phyloP scores from a whole-genome alignment of 2,888 invertebrate genomes.

The Chrysotoxum bicinctum region DNA sequence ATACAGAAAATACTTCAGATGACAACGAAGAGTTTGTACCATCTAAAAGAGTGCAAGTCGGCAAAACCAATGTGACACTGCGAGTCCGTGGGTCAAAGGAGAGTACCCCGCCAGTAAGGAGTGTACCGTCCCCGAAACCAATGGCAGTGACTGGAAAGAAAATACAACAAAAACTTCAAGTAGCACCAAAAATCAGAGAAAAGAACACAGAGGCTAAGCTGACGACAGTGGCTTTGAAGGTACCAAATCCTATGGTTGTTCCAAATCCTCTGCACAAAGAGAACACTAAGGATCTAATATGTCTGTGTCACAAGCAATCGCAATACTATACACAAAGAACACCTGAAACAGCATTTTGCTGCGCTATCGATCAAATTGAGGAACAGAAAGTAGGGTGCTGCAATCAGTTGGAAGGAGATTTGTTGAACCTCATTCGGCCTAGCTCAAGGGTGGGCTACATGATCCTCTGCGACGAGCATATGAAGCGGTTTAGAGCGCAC shows the following conservation, averaged over 20 bases:
- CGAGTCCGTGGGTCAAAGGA: conserved; percentile 76
- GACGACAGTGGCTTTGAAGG: conserved; percentile 36
- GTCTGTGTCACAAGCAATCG: conserved; percentile 83
- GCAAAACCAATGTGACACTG: conserved; percentile 80
- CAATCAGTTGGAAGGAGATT: conserved; percentile 84
- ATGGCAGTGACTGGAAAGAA: conserved; percentile 40
- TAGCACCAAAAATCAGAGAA: conserved; percentile 38
- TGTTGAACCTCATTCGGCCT: conserved; percentile 86
- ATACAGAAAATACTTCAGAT: conserved; percentile 78
- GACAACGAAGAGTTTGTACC: conserved; percentile 82
- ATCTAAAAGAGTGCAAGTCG: conserved; percentile 78
- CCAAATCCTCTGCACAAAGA: conserved; percentile 66
- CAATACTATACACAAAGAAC: conserved; percentile 83
- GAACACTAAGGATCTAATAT: conserved; percentile 77
- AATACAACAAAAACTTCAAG: conserved; percentile 34
- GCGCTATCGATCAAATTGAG: conserved; percentile 89
- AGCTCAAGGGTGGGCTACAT: conserved; percentile 90
- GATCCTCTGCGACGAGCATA: conserved; percentile 90
- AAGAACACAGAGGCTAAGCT: conserved; percentile 46
- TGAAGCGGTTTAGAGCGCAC: conserved; percentile 88
- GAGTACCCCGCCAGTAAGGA: conserved; percentile 67
- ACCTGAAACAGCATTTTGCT: conserved; percentile 83
- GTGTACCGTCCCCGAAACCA: conserved; percentile 18
- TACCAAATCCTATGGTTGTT: conserved; percentile 45
- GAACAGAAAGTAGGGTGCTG: conserved; percentile 91